Evolutionary conservation across 2,113 vertebrate genomes (phyloP).

Genomic region (Penelope pileata): DNA sequence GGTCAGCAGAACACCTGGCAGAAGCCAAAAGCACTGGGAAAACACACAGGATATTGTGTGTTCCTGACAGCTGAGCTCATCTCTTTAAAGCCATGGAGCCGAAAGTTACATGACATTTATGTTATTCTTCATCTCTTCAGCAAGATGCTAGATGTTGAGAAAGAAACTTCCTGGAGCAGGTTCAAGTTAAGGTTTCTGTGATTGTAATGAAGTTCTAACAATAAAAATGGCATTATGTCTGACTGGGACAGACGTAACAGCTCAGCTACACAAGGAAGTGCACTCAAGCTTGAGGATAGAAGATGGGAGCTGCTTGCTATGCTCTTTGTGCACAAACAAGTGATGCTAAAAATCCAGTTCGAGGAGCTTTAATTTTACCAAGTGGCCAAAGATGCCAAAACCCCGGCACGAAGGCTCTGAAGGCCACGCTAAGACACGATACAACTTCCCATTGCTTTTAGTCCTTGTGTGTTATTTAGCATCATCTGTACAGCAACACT

Average conservation of each 20-base stretch:
- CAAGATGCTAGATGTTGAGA: background rate
- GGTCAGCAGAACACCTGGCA: background rate
- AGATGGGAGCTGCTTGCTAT: background rate
- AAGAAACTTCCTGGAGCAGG: background rate
- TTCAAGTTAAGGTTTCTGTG: background rate
- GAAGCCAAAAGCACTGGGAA: background rate
- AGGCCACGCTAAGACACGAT: background rate
- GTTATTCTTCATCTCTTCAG: background rate
- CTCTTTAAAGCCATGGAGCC: background rate
- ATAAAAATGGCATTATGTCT: background rate
- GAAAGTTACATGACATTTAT: background rate
- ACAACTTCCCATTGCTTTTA: background rate
- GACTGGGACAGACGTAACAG: background rate
- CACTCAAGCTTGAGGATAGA: accelerated
- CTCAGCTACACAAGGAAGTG: background rate
- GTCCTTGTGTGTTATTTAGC: background rate
- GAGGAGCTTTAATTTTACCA: background rate
- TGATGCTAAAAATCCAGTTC: background rate
- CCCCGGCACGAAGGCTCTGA: background rate
- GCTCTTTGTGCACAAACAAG: background rate
- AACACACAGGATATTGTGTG: background rate
- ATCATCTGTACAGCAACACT: background rate
- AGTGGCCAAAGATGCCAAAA: background rate
- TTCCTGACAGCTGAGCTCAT: background rate
- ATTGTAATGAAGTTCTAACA: background rate